Conservation (phyloP, 1,140 invertebrate genomes). For the Lucilia sericata region DNA sequence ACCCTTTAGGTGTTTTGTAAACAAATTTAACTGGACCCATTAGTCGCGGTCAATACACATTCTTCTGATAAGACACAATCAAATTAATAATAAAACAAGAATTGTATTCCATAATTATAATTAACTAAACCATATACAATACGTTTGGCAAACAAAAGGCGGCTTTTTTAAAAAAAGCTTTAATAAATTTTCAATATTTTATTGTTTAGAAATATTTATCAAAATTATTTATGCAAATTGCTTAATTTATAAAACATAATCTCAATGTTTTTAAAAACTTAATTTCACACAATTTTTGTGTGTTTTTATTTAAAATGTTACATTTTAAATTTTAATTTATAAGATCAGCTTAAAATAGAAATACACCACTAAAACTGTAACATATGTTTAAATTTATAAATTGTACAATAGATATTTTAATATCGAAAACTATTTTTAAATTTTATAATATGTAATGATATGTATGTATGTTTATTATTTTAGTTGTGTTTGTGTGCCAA, state of each 20-base stretch:
- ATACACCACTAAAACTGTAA: no score
- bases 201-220: neutral
- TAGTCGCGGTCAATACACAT: neutral
- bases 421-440: no score
- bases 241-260: neutral
- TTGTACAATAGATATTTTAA: no score
- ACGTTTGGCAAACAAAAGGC: no score
- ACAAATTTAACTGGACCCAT: slow-evolving; percentile 16
- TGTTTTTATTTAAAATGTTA: no score
- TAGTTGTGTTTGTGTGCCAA: no score
- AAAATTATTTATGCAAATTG: slow-evolving; percentile 13
- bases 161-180: no score
- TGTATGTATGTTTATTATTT: no score
- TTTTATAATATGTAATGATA: no score
- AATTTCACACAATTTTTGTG: neutral
- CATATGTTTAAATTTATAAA: no score
- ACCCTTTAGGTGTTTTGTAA: neutral
- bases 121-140: neutral
- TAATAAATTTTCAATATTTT: neutral
- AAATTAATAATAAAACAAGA: neutral
- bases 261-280: neutral
- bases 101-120: neutral
- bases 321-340: no score
- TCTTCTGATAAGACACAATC: neutral
- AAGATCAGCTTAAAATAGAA: no score